phyloP scores from a whole-genome alignment of 2,888 invertebrate species.

The Ptychoptera albimana region DNA sequence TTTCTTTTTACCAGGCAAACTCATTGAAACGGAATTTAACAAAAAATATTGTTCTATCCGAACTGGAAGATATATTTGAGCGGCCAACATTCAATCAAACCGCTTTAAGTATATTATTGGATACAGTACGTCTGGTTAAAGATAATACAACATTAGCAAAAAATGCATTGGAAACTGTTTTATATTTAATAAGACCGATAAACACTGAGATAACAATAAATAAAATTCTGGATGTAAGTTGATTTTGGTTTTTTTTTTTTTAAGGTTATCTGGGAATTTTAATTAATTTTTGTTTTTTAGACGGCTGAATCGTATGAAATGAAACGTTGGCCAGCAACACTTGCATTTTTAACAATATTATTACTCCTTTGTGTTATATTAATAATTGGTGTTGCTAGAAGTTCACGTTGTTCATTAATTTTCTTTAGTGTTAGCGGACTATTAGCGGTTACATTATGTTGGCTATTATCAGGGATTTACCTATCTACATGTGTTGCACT shows the following conservation, averaged over 20 bases:
- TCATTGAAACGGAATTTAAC: conserved; percentile 60
- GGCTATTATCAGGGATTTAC: conserved; percentile 77
- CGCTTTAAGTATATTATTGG: conserved; percentile 50
- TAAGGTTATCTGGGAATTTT: background rate
- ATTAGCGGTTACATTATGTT: conserved; percentile 41
- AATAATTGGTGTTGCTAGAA: conserved; percentile 30
- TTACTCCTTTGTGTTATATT: conserved; percentile 27
- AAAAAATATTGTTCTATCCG: conserved; percentile 39
- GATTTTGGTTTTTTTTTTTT: background rate
- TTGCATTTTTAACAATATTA: conserved; percentile 27
- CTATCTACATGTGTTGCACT: conserved; percentile 69
- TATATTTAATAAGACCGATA: conserved; percentile 28
- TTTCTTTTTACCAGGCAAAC: conserved; percentile 41
- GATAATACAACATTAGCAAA: conserved; percentile 61
- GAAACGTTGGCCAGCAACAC: conserved; percentile 31
- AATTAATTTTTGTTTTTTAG: conserved; percentile 13
- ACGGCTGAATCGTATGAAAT: conserved; percentile 28
- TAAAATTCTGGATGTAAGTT: conserved; percentile 26
- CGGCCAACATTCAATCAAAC: conserved; percentile 65
- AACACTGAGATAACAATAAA: conserved; percentile 23
- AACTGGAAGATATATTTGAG: conserved; percentile 59
- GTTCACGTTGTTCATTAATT: conserved; percentile 72
- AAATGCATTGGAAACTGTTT: conserved; percentile 28
- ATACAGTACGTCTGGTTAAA: conserved; percentile 48
- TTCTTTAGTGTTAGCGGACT: conserved; percentile 77